A percentile compares a stretch with the other conserved stretches of the same genome.
phyloP scores from a whole-genome alignment of 2,113 vertebrate species.

The Oryzias curvinotus region DNA sequence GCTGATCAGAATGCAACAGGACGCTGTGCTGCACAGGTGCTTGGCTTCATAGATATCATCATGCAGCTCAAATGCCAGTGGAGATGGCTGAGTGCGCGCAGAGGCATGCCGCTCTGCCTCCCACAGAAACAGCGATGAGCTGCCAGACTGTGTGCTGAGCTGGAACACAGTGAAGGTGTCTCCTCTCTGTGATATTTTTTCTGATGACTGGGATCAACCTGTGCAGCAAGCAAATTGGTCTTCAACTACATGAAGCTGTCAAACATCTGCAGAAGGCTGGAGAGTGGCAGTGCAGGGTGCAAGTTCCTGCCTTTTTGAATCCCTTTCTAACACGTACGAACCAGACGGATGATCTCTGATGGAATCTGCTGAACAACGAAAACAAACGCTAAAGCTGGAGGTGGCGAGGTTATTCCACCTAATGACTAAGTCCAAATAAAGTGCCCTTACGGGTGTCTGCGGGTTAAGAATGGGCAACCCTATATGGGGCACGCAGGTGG shows the following conservation, averaged over 20 bases:
- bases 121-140: constrained; percentile 32
- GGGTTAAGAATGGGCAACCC: too few species aligned
- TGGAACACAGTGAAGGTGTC: constrained; percentile 15
- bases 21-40: constrained; percentile 17
- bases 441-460: too few species aligned
- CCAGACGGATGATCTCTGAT: too few species aligned
- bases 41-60: constrained; percentile 25
- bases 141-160: constrained; percentile 16
- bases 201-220: constrained; percentile 23
- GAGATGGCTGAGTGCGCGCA: constrained; percentile 17
- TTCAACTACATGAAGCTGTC: neutral
- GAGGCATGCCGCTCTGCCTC: constrained; percentile 19
- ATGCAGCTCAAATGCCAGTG: constrained; percentile 27
- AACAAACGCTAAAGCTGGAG: too few species aligned
- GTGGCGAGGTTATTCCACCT: too few species aligned
- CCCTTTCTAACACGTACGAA: too few species aligned
- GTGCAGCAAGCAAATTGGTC: constrained; percentile 11
- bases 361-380: too few species aligned
- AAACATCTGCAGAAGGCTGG: constrained; percentile 3
- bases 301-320: neutral
- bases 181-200: constrained; percentile 24
- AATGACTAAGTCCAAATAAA: too few species aligned
- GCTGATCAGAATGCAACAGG: constrained; percentile 21
- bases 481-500: too few species aligned
- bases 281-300: neutral